These are phyloP conservation scores for Nothocercus nigrocapillus DNA, from an alignment of 2,113 vertebrate genomes.

Conservation along the genomic window DNA sequence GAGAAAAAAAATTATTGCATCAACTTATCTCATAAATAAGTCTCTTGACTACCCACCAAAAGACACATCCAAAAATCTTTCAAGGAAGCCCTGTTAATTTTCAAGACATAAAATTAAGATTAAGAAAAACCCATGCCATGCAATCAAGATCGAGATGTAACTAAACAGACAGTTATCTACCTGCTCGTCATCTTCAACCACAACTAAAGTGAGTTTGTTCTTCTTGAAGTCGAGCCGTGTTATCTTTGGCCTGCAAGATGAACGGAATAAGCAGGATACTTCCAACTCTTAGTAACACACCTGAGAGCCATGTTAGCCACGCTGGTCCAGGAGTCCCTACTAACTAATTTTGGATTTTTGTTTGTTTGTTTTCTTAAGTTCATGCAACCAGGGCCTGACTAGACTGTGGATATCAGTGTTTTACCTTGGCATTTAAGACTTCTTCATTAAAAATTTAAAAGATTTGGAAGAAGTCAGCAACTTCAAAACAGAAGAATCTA, in stretches of 20 bases:
- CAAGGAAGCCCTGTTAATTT: not conserved
- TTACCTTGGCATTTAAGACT: not conserved
- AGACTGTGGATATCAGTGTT: not conserved
- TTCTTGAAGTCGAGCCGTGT: conserved; percentile 98
- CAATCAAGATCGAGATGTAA: not conserved
- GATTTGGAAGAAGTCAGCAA: not conserved
- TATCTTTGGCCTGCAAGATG: conserved; percentile 92
- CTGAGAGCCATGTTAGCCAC: rapidly evolving
- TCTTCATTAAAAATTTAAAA: not conserved
- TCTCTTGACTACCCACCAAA: not conserved
- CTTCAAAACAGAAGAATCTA: not conserved
- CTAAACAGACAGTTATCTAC: conserved; percentile 71
- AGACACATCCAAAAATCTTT: not conserved
- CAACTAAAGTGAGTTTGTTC: conserved; percentile 94
- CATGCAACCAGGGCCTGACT: not conserved
- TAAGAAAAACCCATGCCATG: not conserved
- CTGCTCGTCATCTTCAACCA: conserved; percentile 98
- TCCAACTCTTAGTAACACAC: not conserved
- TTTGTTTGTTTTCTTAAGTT: not conserved
- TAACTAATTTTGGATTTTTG: not conserved
- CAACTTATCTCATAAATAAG: not conserved
- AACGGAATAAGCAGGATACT: not conserved
- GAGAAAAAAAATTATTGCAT: not conserved
- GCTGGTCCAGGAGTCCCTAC: not conserved
- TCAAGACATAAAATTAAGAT: not conserved